Evolutionary conservation across 1,140 invertebrate species (phyloP), one percentile per base, ranked within the genome.

Genomic region (Charaxes varanes): DNA sequence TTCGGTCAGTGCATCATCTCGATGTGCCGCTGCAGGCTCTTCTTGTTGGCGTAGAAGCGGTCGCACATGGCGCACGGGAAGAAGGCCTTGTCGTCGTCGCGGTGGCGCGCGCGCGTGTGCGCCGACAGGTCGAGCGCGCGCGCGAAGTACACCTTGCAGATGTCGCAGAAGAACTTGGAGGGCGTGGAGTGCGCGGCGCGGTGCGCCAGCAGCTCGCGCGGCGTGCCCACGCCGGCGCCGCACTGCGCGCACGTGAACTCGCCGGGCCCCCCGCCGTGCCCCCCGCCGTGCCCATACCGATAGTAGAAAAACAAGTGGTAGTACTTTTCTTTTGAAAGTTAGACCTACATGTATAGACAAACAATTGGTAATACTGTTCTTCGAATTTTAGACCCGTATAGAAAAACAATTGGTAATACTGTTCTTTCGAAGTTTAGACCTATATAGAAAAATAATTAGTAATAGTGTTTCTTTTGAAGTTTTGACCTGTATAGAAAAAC

Each of bases 121-220:
- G 86, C 85, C 2, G 86, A 86, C 2, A 89, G 59, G 50, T 88
- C 85, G 0, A 87, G 54, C 1, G 86, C 55, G 3, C 80, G 68
- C 0, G 81, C 70, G 52, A 89, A 89, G 35, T 85, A 74, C 14
- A 88, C 87, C 36, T 81, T 82, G 46, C 88, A 89, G 13, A 87
- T 65, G 34, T 86, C 86, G 45, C 88, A 89, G 17, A 73, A 73
- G 26, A 86, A 85, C 26, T 79, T 79, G 6, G 72, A 70, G 1
- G 76, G 76, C 1, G 79, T 83, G 3, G 72, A 53, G 58, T 83
- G 79, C 76, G 79, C 80, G 2, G 80, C 60, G 26, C 86, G 68
- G 41, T 85, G 84, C 10, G 73, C 71, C 41, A 82, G 74, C 2
- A 84, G 47, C 30, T 85, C 81, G 3, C 73, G 60, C 0, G 82